These are phyloP conservation scores for Gulo gulo DNA, from an alignment of 2,113 vertebrate species.

Conservation along the genomic window DNA sequence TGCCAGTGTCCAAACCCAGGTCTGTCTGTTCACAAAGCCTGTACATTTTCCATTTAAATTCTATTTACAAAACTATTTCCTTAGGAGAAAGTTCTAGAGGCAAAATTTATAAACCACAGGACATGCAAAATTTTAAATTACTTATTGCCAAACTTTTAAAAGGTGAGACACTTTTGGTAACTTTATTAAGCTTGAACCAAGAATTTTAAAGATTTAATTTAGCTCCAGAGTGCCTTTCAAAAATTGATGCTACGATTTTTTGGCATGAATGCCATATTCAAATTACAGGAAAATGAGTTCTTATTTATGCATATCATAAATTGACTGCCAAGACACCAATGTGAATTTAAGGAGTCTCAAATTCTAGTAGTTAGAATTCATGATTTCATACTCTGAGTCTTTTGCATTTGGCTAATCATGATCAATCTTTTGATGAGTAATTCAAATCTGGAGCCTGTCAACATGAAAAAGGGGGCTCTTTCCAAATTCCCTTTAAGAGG, in stretches of 20 bases:
- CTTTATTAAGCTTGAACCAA: constrained; percentile 55
- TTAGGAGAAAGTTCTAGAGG: not conserved
- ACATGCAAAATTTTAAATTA: constrained; percentile 36
- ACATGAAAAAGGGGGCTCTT: not conserved
- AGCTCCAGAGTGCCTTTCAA: constrained; percentile 60
- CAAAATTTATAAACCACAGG: constrained; percentile 13
- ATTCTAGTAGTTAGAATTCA: constrained; percentile 48
- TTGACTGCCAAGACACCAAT: constrained; percentile 49
- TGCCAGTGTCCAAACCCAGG: not conserved
- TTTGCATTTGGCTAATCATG: constrained; percentile 10
- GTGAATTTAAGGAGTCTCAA: constrained; percentile 43
- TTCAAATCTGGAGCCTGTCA: constrained; percentile 54
- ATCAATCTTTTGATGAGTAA: constrained; percentile 61
- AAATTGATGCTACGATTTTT: constrained; percentile 40
- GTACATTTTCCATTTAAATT: not conserved
- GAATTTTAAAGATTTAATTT: constrained; percentile 66
- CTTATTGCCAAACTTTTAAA: constrained; percentile 42
- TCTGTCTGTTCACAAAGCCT: not conserved
- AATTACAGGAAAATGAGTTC: constrained; percentile 60
- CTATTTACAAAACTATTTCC: not conserved
- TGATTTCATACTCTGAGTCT: not conserved
- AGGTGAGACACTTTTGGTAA: constrained; percentile 32
- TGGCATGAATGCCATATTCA: constrained; percentile 58
- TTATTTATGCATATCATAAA: constrained; percentile 65
- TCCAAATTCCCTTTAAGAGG: not conserved